Evolutionary conservation across 1,140 invertebrate genomes (phyloP), one percentile per base, ranked within the genome.

Genomic region (Bombus vancouverensis): DNA sequence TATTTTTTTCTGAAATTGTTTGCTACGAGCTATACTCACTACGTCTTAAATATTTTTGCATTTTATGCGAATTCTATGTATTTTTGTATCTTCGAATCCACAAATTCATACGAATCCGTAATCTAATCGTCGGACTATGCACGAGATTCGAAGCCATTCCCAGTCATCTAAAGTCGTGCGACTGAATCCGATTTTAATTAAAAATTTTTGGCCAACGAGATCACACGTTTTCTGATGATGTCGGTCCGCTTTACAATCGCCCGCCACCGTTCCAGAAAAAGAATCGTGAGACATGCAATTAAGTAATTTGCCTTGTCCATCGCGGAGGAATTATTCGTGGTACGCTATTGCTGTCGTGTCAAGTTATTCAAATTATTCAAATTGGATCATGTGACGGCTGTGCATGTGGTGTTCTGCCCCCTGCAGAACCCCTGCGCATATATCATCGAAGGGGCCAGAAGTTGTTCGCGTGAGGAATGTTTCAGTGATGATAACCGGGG

Each of bases 361-460:
- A 68, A 70, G 74, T 77, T 83, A 83, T 83, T 83, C 74, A 83
- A 83, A 83, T 83, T 77, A 83, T 66, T 83, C 62, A 77, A 77
- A 77, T 77, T 57, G 62, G 74, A 83, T 83, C 81, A 83, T 83
- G 81, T 65, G 74, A 77, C 74, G 81, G 25, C 37, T 53, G 42
- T 47, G 53, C 74, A 53, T 53, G 47, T 53, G 47, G 47, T 66
- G 34, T 66, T 66, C 72, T 28, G 12, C 28, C 42, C 25, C n/a
- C n/a, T 32, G 32, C 32, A 32, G 32, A 32, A 32, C 32, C 32
- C 32, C 32, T 62, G 25, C 3, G 28, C 47, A 25, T 65, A 44
- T 25, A 65, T 65, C 42, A 15, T 34, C 25, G 12, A 9, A 34
- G 13, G 12, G 37, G 47, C 12, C 2, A 25, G n/a, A 39, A 37